These are phyloP conservation scores for Percina caprodes DNA, from an alignment of 2,113 vertebrate genomes.

Conservation along the genomic window DNA sequence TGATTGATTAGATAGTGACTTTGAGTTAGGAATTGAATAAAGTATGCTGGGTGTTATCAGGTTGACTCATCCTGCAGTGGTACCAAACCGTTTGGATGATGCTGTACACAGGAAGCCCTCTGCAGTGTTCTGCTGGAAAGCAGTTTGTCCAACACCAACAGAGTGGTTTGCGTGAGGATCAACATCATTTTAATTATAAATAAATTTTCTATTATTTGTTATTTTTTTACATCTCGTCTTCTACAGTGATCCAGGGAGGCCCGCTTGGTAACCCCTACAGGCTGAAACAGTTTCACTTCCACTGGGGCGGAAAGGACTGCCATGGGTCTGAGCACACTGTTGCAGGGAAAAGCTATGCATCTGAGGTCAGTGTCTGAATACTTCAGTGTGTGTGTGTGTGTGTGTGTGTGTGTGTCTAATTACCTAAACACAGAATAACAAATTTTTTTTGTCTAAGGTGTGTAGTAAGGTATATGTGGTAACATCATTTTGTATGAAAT, in stretches of 20 bases:
- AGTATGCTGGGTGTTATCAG: conserved; percentile 28
- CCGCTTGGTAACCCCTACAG: conserved; percentile 91
- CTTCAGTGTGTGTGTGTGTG: background rate
- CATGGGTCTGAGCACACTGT: conserved; percentile 94
- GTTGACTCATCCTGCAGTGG: conserved; percentile 19
- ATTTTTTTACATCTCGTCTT: background rate
- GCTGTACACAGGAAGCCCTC: background rate
- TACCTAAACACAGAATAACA: background rate
- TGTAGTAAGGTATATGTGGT: background rate
- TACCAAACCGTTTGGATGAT: conserved; percentile 16
- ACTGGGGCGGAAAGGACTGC: conserved; percentile 92
- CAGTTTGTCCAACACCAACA: conserved; percentile 8
- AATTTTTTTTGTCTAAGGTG: background rate
- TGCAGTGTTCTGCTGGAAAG: background rate
- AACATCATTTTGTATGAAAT: background rate
- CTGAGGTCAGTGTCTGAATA: conserved; percentile 85
- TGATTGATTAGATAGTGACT: conserved; percentile 16
- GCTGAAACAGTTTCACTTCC: conserved; percentile 97
- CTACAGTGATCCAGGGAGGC: conserved; percentile 90
- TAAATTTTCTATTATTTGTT: background rate
- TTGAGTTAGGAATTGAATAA: conserved; percentile 13
- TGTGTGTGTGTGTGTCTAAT: background rate
- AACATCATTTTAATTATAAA: background rate
- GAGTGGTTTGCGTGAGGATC: background rate
- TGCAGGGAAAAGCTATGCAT: conserved; percentile 89